Evolutionary conservation across 2,113 vertebrate species (phyloP).

Genomic region (Pseudolaguvia tuberculata): DNA sequence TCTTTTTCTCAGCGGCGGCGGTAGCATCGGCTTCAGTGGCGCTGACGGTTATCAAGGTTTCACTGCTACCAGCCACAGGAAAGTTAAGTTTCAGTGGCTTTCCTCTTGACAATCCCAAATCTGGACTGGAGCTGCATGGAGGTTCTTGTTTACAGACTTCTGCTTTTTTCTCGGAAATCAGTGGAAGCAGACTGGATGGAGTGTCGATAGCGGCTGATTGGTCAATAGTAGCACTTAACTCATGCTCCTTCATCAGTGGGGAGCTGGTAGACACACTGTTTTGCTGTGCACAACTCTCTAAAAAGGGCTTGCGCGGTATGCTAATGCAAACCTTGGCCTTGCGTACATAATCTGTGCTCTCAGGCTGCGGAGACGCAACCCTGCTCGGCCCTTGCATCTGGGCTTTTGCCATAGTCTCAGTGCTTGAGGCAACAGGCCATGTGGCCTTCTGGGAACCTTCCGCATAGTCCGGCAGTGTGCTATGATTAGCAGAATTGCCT

Average conservation of each 20-base stretch:
- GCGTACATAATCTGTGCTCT: constrained; percentile 87
- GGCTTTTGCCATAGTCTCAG: constrained; percentile 85
- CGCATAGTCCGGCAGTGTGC: constrained; percentile 74
- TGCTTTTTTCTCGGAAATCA: constrained; percentile 64
- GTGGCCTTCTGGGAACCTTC: constrained; percentile 86
- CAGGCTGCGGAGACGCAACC: constrained; percentile 63
- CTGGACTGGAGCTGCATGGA: constrained; percentile 26
- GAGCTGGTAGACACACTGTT: constrained; percentile 48
- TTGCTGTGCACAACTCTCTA: constrained; percentile 44
- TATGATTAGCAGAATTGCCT: constrained; percentile 69
- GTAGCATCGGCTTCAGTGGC: constrained; percentile 55
- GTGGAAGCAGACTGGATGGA: constrained; percentile 35
- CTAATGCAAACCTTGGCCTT: constrained; percentile 93
- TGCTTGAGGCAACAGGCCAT: constrained; percentile 81
- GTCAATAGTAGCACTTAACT: constrained; percentile 57
- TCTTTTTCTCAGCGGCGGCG: constrained; percentile 84
- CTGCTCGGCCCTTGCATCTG: constrained; percentile 71
- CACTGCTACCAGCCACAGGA: constrained; percentile 55
- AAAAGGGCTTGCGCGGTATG: constrained; percentile 58
- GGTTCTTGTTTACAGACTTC: constrained; percentile 60
- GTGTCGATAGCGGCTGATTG: constrained; percentile 40
- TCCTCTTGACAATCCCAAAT: constrained; percentile 44
- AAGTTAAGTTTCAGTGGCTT: constrained; percentile 61
- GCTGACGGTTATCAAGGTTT: constrained; percentile 62
- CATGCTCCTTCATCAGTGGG: constrained; percentile 53